Evolutionary conservation across 2,113 vertebrate genomes (phyloP).

Genomic region (Eulemur macaco): DNA sequence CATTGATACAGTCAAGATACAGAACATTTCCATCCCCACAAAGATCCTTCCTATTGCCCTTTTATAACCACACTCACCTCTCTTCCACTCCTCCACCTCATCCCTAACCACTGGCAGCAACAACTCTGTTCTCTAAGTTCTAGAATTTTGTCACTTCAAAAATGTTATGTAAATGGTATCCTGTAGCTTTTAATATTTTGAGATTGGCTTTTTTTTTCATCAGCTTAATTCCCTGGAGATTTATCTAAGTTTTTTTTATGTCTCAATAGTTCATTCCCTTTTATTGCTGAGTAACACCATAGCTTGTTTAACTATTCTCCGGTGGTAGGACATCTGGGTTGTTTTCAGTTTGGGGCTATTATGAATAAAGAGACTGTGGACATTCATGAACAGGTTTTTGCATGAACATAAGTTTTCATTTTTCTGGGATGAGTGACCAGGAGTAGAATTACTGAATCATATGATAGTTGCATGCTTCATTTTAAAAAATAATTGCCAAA

Average conservation of each 20-base stretch:
- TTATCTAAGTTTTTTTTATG: not conserved
- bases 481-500: conserved; percentile 37
- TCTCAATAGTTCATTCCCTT: not conserved
- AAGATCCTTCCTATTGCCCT: not conserved
- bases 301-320: not conserved
- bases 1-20: not conserved
- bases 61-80: not conserved
- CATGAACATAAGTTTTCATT: conserved; percentile 40
- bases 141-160: conserved; percentile 49
- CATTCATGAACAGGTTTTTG: not conserved
- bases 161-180: conserved; percentile 6
- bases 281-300: not conserved
- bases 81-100: not conserved
- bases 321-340: not conserved
- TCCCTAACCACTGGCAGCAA: not conserved
- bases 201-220: not conserved
- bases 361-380: not conserved
- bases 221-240: conserved; percentile 18
- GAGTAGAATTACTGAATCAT: conserved; percentile 29
- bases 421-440: conserved; percentile 43
- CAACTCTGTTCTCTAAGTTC: not conserved
- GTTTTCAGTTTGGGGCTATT: not conserved
- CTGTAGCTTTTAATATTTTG: not conserved
- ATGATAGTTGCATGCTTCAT: conserved; percentile 34
- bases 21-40: not conserved